Conservation (phyloP, 1,140 invertebrate species). For the Sinonovacula constricta region DNA sequence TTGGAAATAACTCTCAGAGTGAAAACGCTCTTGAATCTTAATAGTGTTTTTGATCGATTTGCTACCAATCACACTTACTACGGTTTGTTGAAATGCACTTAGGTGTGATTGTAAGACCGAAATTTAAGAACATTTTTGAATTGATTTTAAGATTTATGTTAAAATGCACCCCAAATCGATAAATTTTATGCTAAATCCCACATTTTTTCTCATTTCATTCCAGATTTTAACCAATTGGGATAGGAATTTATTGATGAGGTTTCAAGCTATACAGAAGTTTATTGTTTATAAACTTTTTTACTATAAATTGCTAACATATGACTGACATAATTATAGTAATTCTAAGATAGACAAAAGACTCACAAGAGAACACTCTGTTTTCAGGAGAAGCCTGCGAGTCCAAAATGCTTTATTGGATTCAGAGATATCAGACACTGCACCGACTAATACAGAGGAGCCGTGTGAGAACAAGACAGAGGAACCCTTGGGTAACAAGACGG, state of each 20-base stretch:
- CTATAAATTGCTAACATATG: background rate
- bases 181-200: no score
- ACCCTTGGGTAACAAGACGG: background rate
- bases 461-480: background rate
- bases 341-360: background rate
- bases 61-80: no score
- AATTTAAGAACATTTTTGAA: no score
- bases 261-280: background rate
- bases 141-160: no score
- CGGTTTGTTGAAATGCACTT: no score
- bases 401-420: no score
- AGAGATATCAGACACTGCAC: no score
- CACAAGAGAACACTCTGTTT: background rate
- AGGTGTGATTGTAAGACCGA: no score
- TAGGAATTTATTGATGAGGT: background rate
- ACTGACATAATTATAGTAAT: background rate
- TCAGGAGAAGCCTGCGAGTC: constrained; percentile 35
- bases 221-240: no score
- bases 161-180: no score
- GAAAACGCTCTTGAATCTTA: background rate
- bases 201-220: no score
- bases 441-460: constrained; percentile 12
- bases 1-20: background rate
- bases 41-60: no score
- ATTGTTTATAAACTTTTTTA: background rate